Conservation (phyloP, 1,140 invertebrate species). For the Drosophila guanche region DNA sequence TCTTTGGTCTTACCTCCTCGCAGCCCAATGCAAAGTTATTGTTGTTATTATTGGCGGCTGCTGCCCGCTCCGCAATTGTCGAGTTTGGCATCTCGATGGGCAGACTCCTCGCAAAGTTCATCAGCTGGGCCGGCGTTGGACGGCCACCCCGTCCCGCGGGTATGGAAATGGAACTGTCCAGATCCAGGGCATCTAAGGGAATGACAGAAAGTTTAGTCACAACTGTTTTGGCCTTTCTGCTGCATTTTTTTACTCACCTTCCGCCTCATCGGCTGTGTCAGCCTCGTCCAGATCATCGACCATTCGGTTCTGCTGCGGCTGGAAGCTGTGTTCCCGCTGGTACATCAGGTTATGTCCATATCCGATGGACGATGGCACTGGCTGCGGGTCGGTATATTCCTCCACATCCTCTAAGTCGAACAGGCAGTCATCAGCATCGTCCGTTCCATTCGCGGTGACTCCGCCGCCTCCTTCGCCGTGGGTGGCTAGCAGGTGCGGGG, state of each 20-base stretch:
- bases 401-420: slow-evolving; percentile 82
- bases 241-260: slow-evolving; percentile 46
- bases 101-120: slow-evolving; percentile 76
- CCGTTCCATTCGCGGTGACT: slow-evolving; percentile 8
- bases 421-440: slow-evolving; percentile 72
- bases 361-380: slow-evolving; percentile 14
- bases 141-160: slow-evolving; percentile 39
- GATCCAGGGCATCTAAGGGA: slow-evolving; percentile 68
- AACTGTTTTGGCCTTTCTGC: neutral
- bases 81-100: slow-evolving; percentile 79
- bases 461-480: slow-evolving; percentile 5
- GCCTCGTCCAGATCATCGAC: slow-evolving; percentile 63
- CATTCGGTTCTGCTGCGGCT: slow-evolving; percentile 60
- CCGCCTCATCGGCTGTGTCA: slow-evolving; percentile 72
- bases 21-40: slow-evolving; percentile 51
- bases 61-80: slow-evolving; percentile 52
- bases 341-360: slow-evolving; percentile 21
- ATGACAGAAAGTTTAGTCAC: neutral
- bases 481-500: slow-evolving; percentile 12
- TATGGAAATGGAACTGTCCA: slow-evolving; percentile 74
- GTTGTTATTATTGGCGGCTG: slow-evolving; percentile 42
- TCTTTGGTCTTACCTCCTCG: slow-evolving; percentile 58
- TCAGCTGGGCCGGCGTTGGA: slow-evolving; percentile 33
- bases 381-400: slow-evolving; percentile 19
- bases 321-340: slow-evolving; percentile 21